phyloP scores from a whole-genome alignment of 2,113 vertebrate genomes.

The Cryptomyrus ogoouensis region DNA sequence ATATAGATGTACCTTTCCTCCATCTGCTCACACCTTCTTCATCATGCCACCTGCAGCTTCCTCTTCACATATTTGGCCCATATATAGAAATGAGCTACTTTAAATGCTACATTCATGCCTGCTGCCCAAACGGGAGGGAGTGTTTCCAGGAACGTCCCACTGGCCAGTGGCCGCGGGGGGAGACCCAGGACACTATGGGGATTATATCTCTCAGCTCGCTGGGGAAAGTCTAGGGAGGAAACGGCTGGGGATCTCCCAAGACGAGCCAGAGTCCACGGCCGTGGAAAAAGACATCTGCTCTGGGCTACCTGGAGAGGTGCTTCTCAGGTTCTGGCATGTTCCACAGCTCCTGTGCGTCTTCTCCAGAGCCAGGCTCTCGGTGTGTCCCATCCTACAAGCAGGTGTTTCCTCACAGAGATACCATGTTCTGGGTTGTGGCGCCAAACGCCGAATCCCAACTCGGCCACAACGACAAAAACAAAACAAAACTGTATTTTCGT shows the following conservation, averaged over 20 bases:
- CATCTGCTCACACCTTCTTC: neutral
- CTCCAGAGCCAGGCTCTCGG: neutral
- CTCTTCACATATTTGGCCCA: neutral
- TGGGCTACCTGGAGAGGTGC: neutral
- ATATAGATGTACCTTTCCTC: neutral
- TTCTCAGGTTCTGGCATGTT: neutral
- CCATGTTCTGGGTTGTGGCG: neutral
- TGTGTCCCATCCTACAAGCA: neutral
- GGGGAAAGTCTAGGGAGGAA: neutral
- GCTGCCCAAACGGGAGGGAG: neutral
- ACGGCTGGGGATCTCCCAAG: neutral
- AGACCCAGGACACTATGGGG: neutral
- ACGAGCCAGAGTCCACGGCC: neutral
- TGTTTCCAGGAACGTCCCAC: neutral
- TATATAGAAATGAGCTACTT: neutral
- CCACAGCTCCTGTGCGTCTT: neutral
- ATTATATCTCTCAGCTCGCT: neutral
- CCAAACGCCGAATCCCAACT: neutral
- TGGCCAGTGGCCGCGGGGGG: neutral
- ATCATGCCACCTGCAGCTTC: neutral
- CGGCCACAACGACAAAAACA: neutral
- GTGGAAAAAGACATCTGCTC: neutral
- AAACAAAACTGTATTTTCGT: neutral
- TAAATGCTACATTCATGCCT: neutral
- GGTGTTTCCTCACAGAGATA: neutral